These are phyloP conservation scores for Girardinichthys multiradiatus DNA, from an alignment of 2,113 vertebrate genomes.

Conservation along the genomic window DNA sequence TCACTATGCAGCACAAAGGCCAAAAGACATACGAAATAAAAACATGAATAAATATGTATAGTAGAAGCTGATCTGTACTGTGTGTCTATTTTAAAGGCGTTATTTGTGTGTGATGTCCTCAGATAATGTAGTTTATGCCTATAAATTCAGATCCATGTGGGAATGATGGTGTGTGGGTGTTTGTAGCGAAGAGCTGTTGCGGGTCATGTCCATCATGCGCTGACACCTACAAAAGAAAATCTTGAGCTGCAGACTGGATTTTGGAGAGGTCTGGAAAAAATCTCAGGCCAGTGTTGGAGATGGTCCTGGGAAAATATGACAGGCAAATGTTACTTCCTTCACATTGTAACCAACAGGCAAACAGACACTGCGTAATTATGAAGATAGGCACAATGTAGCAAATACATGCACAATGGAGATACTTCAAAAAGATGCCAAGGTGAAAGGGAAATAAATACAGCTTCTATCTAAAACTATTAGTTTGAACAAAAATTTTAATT, in stretches of 20 bases:
- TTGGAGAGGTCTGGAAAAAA: slow-evolving; percentile 72
- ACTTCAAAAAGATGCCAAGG: not conserved
- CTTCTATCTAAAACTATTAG: not conserved
- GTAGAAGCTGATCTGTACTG: slow-evolving; percentile 2
- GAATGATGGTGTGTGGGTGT: slow-evolving; percentile 9
- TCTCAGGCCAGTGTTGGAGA: slow-evolving; percentile 75
- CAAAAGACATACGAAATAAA: slow-evolving; percentile 12
- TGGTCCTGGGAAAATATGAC: slow-evolving; percentile 61
- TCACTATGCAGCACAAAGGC: slow-evolving; percentile 58
- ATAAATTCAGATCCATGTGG: slow-evolving; percentile 24
- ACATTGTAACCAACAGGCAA: slow-evolving; percentile 8
- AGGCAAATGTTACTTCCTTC: slow-evolving; percentile 36
- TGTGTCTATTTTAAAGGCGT: slow-evolving; percentile 12
- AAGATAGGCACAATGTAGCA: not conserved
- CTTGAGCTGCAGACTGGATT: slow-evolving; percentile 60
- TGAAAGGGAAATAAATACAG: not conserved
- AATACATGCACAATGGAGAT: not conserved
- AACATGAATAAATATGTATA: not conserved
- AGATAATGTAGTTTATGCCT: slow-evolving; percentile 16
- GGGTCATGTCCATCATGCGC: slow-evolving; percentile 2
- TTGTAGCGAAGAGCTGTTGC: not conserved
- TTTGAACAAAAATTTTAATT: not conserved
- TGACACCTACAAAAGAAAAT: slow-evolving; percentile 72
- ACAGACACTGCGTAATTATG: slow-evolving; percentile 17
- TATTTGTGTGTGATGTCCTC: slow-evolving; percentile 26